Base-by-base conservation (phyloP, 2,888 invertebrate species). In the Luperina nickerlii region DNA sequence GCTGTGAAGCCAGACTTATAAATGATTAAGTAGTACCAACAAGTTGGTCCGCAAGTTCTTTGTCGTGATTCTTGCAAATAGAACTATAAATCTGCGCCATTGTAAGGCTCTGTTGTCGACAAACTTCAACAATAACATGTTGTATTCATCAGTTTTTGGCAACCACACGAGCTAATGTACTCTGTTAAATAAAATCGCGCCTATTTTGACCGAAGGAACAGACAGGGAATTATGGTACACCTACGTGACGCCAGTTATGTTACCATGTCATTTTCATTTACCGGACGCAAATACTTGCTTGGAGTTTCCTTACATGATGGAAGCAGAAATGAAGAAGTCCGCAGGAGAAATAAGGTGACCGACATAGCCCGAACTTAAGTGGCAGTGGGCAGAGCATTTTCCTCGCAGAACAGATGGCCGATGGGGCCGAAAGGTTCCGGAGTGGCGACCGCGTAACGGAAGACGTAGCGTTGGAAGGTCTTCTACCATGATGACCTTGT, bases 21-120 rank as follows among this genome's bases (percentile, higher is more conserved):
- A 77, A 86, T 86, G 81, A 86, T 84, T 65, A 68, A 79, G 73
- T 57, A 20, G 24, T 48, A 66, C 71, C 45, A 74, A 83, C 86
- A 83, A 80, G 80, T 80, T 69, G 65, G 57, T 51, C 42, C 63
- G n/a, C 74, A 75, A 78, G 69, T 83, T 70, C 79, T 85, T 85
- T 85, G 85, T 85, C 45, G 74, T 79, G 74, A 79, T 73, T 83
- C 83, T 75, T 83, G 83, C 66, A 86, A 86, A 86, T 81, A 86
- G 69, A 67, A 72, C 84, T 83, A 86, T 86, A 86, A 86, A 86
- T 80, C 80, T 79, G 69, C 48, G 57, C 13, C 75, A 54, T 75
- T 77, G 67, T 83, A 45, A 81, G 62, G 72, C 60, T 71, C 42
- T 73, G 66, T 75, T 66, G 78, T 62, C 67, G 63, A 70, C 62